These are phyloP conservation scores for Coptodon bakossiorum DNA, from an alignment of 2,113 vertebrate genomes.

Conservation along the genomic window DNA sequence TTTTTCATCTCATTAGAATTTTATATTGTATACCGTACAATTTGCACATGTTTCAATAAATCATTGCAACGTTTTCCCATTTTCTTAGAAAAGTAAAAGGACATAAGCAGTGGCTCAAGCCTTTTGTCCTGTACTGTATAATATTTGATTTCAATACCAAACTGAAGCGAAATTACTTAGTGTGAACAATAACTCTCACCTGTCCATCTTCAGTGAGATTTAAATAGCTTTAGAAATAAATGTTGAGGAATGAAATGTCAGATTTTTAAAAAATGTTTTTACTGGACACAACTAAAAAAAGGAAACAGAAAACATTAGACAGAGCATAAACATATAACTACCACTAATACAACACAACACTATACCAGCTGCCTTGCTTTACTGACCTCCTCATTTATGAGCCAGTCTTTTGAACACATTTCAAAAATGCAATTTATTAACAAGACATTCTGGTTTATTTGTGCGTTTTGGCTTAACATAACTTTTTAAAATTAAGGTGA, in stretches of 20 bases:
- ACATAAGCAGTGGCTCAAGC: neutral
- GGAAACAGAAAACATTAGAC: neutral
- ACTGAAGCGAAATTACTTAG: neutral
- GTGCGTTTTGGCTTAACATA: neutral
- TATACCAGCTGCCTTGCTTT: neutral
- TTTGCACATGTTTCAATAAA: neutral
- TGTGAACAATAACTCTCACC: neutral
- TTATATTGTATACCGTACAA: neutral
- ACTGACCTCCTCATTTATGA: neutral
- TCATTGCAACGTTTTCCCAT: neutral
- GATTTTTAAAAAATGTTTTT: neutral
- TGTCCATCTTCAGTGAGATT: neutral
- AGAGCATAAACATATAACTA: neutral
- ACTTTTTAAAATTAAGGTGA: neutral
- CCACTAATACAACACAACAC: neutral
- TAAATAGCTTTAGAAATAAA: neutral
- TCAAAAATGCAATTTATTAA: neutral
- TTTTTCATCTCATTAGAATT: neutral
- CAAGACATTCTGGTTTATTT: neutral
- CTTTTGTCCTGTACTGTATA: neutral
- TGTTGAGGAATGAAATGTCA: neutral
- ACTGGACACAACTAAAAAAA: neutral
- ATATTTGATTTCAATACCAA: neutral
- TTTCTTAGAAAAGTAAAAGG: neutral
- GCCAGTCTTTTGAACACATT: neutral